phyloP scores from a whole-genome alignment of 2,797 vertebrate genomes.

The Anisognathus igniventris region DNA sequence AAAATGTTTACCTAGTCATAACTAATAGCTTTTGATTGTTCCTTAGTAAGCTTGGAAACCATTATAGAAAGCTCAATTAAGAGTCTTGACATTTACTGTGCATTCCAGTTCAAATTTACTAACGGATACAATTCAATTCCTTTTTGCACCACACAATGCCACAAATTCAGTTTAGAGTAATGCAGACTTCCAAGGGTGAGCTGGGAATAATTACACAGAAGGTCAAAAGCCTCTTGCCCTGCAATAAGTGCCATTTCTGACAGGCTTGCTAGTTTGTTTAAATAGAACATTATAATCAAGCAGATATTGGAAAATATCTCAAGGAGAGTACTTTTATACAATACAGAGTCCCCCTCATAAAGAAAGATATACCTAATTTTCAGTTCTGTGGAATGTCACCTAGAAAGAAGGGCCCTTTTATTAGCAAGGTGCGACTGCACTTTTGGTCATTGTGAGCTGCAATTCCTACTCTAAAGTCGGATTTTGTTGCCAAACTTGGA shows the following conservation, averaged over 20 bases:
- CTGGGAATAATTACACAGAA: constrained; percentile 71
- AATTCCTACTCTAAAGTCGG: background rate
- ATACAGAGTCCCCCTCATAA: background rate
- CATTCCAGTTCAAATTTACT: constrained; percentile 72
- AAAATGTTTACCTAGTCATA: constrained; percentile 77
- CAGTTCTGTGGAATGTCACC: background rate
- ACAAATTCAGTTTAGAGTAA: constrained; percentile 68
- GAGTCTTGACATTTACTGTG: constrained; percentile 77
- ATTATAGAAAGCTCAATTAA: constrained; percentile 75
- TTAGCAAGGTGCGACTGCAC: background rate
- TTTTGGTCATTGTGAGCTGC: background rate
- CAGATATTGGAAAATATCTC: constrained; percentile 30
- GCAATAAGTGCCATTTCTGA: constrained; percentile 65
- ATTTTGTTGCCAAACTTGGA: background rate
- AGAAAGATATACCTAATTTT: constrained; percentile 17
- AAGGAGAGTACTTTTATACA: constrained; percentile 27
- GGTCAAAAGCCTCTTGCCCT: constrained; percentile 73
- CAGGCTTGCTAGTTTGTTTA: constrained; percentile 55
- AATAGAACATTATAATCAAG: constrained; percentile 31
- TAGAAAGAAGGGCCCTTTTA: background rate
- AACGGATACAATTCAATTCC: constrained; percentile 69
- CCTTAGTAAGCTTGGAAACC: constrained; percentile 70
- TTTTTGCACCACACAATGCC: constrained; percentile 59
- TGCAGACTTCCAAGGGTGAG: constrained; percentile 67
- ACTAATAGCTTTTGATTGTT: constrained; percentile 77